Base-by-base conservation (phyloP, 92 coral and sea anemone genomes). In the Epizoanthus illoricatus region DNA sequence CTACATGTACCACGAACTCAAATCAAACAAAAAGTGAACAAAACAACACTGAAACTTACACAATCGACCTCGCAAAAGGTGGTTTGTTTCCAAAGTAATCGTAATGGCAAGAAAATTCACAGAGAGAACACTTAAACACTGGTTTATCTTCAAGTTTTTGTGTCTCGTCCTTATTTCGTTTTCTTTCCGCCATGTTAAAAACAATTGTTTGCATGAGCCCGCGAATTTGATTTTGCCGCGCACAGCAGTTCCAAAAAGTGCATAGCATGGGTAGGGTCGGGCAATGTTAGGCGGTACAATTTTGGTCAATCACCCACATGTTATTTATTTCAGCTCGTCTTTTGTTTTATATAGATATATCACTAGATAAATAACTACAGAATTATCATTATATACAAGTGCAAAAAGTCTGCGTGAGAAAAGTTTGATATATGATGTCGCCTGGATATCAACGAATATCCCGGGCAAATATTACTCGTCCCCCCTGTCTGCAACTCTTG, bases 11-110 rank as follows among this genome's bases (percentile, higher is more conserved):
- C 15, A 70, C 47, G 56, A 18, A 42, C 75, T 71, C 23, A 71
- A 71, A 42, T 40, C 55, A 47, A 10, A 5, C 47, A 23, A 16
- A 63, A 15, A 18, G 24, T 20, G 0, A 54, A 13, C 24, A 40
- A 18, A 36, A 80, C 63, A 71, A 56, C 36, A 71, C 18, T 23
- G 70, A 36, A 71, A 90, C 98, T 68, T 87, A 94, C 98, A 92
- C 86, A 71, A 94, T 71, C 41, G 91, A 87, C 71, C 87, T 92
- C 54, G 90, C 85, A 64, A 90, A 92, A 33, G 97, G 93, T 39
- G 97, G 97, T 61, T 85, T 88, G 73, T 86, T 94, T 73, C 98
- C 98, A 86, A 81, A 90, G 76, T 94, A 94, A 23, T 94, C 93
- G 85, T 82, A 94, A n/a, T 81, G 89, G 23, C 92, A 86, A 56